These are phyloP conservation scores for Phalacrocorax carbo DNA, from an alignment of 2,113 vertebrate species.

Conservation along the genomic window DNA sequence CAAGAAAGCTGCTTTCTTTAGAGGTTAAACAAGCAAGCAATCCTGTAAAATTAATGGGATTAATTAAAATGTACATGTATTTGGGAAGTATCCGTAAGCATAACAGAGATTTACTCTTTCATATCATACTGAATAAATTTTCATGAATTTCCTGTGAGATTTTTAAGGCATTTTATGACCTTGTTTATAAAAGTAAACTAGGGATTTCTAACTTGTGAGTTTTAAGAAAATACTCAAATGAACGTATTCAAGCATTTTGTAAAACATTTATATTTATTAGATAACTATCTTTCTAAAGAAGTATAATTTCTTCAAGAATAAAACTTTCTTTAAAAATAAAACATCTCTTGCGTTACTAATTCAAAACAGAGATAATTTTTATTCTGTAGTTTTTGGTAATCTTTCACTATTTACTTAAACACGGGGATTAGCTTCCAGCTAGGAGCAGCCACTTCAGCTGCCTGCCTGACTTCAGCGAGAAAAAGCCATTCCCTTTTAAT, in stretches of 20 bases:
- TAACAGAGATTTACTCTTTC: conserved; percentile 25
- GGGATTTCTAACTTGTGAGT: background rate
- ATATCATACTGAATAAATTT: background rate
- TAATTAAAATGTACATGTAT: conserved; percentile 49
- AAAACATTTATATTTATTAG: background rate
- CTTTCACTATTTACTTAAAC: background rate
- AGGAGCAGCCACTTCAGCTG: no score
- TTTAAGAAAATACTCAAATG: background rate
- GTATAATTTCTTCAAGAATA: background rate
- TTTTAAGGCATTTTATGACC: conserved; percentile 40
- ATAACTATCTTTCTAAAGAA: background rate
- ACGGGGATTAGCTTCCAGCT: no score
- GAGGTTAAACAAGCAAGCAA: conserved; percentile 1
- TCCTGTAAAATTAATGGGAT: conserved; percentile 52
- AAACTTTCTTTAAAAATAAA: no score
- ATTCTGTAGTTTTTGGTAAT: background rate
- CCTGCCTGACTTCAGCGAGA: background rate
- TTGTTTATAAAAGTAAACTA: conserved; percentile 18
- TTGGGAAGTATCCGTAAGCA: conserved; percentile 1
- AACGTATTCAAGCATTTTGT: background rate
- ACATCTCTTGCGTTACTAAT: background rate
- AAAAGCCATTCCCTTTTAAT: background rate
- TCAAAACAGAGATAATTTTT: background rate
- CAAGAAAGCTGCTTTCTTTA: background rate
- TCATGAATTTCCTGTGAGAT: conserved; percentile 15